A percentile compares a stretch with the other conserved stretches of the same genome.
phyloP scores from a whole-genome alignment of 2,888 invertebrate species.

The Andrena bicolor region DNA sequence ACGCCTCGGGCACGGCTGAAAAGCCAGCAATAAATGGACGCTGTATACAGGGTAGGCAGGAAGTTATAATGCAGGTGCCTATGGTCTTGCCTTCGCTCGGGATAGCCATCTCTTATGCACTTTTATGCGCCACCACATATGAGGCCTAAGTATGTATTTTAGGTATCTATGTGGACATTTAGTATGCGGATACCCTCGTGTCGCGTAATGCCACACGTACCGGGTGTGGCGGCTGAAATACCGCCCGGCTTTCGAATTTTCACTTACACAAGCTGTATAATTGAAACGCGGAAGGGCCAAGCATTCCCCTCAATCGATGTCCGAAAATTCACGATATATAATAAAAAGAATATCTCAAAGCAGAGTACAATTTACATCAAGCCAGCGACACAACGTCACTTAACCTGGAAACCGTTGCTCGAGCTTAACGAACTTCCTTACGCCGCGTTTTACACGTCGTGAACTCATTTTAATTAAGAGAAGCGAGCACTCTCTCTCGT shows the following conservation, averaged over 20 bases:
- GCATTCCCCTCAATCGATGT: neutral
- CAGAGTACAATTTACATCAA: constrained; percentile 10
- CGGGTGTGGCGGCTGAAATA: constrained; percentile 64
- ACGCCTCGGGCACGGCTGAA: constrained; percentile 76
- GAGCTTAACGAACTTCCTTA: constrained; percentile 51
- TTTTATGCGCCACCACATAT: constrained; percentile 80
- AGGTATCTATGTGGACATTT: constrained; percentile 77
- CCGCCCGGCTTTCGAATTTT: neutral
- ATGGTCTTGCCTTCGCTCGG: constrained; percentile 78
- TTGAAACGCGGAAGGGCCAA: neutral
- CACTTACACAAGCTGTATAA: neutral
- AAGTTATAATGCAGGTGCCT: constrained; percentile 79
- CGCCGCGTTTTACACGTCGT: constrained; percentile 45
- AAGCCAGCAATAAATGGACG: constrained; percentile 81
- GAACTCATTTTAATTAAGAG: constrained; percentile 58
- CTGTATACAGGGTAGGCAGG: constrained; percentile 74
- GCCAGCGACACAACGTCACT: constrained; percentile 33
- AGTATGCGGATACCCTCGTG: constrained; percentile 65
- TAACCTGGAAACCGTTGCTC: constrained; percentile 55
- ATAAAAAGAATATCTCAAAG: neutral
- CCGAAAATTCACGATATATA: constrained; percentile 7
- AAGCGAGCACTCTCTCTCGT: constrained; percentile 22
- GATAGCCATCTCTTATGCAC: constrained; percentile 84
- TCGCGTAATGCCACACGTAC: constrained; percentile 56
- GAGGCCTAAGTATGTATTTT: constrained; percentile 72